phyloP scores from a whole-genome alignment of 2,888 invertebrate species.

The Leptura quadrifasciata region DNA sequence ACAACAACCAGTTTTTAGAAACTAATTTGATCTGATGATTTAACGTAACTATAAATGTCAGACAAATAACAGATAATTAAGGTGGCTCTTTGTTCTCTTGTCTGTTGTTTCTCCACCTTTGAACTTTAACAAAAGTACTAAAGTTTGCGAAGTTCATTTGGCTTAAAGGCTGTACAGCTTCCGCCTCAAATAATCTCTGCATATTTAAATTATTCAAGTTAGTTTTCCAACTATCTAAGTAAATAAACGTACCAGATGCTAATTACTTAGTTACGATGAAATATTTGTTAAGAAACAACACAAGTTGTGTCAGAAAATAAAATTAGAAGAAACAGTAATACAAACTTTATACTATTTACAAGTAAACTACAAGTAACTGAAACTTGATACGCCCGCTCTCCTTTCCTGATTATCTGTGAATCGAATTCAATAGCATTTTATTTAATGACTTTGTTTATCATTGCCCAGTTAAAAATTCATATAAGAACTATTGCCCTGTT shows the following conservation, averaged over 20 bases:
- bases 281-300: background rate
- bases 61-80: constrained; percentile 1
- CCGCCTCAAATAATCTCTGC: background rate
- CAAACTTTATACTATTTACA: no score
- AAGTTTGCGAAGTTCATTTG: constrained; percentile 7
- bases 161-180: constrained; percentile 3
- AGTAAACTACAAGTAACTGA: no score
- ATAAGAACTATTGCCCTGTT: no score
- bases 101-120: background rate
- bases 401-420: no score
- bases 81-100: background rate
- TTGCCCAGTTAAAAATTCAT: no score
- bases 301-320: no score
- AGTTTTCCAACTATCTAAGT: background rate
- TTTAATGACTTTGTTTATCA: no score
- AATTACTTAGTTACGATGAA: background rate
- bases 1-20: background rate
- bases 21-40: background rate
- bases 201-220: background rate
- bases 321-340: no score
- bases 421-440: no score
- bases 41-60: background rate
- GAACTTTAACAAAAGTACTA: background rate
- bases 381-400: no score
- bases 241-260: background rate